Evolutionary conservation across 2,888 invertebrate species (phyloP).

Genomic region (Amaurobius ferox): DNA sequence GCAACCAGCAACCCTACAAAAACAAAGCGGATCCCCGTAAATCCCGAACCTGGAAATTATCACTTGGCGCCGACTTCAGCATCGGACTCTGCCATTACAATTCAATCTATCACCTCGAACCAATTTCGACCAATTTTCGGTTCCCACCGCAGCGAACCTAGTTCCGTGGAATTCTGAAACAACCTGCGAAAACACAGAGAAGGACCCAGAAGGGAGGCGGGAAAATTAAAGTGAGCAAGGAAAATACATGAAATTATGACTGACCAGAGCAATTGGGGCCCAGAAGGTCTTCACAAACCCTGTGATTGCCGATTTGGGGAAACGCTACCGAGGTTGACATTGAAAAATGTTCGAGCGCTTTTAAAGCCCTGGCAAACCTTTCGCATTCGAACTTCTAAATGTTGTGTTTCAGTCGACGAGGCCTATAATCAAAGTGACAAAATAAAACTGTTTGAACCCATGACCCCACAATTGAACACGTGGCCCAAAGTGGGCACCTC

Average conservation of each 20-base stretch:
- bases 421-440: constrained; percentile 72
- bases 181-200: not conserved
- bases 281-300: constrained; percentile 26
- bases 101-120: constrained; percentile 68
- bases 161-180: not conserved
- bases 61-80: constrained; percentile 58
- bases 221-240: constrained; percentile 13
- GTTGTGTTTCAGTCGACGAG: constrained; percentile 35
- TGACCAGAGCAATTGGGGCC: constrained; percentile 61
- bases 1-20: not conserved
- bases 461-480: constrained; percentile 50
- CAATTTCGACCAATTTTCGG: constrained; percentile 40
- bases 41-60: constrained; percentile 48
- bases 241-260: constrained; percentile 59
- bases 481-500: constrained; percentile 42
- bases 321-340: constrained; percentile 37
- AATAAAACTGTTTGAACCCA: constrained; percentile 71
- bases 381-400: constrained; percentile 25
- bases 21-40: constrained; percentile 34
- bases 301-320: constrained; percentile 60
- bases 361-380: constrained; percentile 17
- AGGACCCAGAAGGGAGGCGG: not conserved
- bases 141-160: constrained; percentile 46
- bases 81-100: constrained; percentile 63
- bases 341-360: constrained; percentile 55